Evolutionary conservation across 2,888 invertebrate genomes (phyloP).

Genomic region (Tipula helvola): DNA sequence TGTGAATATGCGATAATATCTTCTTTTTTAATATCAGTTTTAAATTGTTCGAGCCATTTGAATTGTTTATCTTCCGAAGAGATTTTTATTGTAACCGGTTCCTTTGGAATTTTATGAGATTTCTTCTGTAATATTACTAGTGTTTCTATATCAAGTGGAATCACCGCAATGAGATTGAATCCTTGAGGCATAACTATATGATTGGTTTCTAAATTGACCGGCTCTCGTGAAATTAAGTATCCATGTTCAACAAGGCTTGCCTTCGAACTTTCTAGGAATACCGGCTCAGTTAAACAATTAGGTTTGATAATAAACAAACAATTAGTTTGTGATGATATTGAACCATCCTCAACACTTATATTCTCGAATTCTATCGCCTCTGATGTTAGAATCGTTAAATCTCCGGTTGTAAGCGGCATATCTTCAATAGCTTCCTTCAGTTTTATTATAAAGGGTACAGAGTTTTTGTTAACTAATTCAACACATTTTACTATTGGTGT

Average conservation of each 20-base stretch:
- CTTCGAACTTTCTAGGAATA: conserved; percentile 36
- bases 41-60: conserved; percentile 27
- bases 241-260: conserved; percentile 39
- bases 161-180: neutral
- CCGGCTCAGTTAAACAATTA: conserved; percentile 21
- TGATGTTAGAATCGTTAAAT: conserved; percentile 41
- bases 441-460: conserved; percentile 39
- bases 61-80: conserved; percentile 17
- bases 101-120: conserved; percentile 19
- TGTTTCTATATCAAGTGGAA: conserved; percentile 25
- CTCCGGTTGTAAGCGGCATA: conserved; percentile 55
- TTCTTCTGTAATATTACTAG: conserved; percentile 27
- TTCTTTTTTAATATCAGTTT: conserved; percentile 23
- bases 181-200: conserved; percentile 22
- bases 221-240: conserved; percentile 34
- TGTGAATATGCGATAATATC: conserved; percentile 45
- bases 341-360: conserved; percentile 49
- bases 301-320: conserved; percentile 27
- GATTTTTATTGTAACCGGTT: conserved; percentile 21
- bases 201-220: conserved; percentile 37
- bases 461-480: conserved; percentile 40
- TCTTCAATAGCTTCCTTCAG: conserved; percentile 50
- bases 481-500: conserved; percentile 47
- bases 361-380: conserved; percentile 33
- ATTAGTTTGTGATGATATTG: conserved; percentile 34